Evolutionary conservation across 2,888 invertebrate species (phyloP).

Genomic region (Cotesia congregata): DNA sequence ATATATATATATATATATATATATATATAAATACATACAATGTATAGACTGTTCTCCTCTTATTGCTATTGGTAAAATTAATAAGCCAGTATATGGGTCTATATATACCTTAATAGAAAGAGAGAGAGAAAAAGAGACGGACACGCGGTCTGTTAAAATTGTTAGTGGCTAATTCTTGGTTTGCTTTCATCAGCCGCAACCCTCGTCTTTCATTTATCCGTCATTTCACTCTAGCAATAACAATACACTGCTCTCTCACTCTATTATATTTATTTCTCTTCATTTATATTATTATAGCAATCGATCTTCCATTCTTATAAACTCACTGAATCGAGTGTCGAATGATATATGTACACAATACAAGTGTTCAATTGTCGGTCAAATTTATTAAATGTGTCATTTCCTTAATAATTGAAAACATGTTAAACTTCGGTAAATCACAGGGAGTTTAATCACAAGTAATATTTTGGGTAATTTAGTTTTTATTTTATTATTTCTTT

Average conservation of each 20-base stretch:
- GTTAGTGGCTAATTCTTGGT: slow-evolving; percentile 62
- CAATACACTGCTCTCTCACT: neutral
- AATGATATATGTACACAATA: neutral
- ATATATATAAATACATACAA: neutral
- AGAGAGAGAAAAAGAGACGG: neutral
- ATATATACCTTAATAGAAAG: neutral
- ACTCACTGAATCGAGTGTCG: neutral
- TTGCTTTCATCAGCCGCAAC: slow-evolving; percentile 42
- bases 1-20: neutral
- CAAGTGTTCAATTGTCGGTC: slow-evolving; percentile 25
- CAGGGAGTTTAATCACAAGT: neutral
- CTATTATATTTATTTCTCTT: slow-evolving; percentile 1
- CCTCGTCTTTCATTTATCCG: slow-evolving; percentile 24
- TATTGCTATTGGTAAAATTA: slow-evolving; percentile 64
- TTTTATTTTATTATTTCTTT: neutral
- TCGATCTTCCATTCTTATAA: slow-evolving; percentile 34
- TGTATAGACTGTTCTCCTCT: slow-evolving; percentile 41
- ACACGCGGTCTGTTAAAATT: slow-evolving; percentile 58
- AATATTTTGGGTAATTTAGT: neutral
- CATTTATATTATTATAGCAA: slow-evolving; percentile 20
- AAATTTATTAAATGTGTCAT: slow-evolving; percentile 16
- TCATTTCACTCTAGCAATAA: neutral
- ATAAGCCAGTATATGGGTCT: slow-evolving; percentile 57
- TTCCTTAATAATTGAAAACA: neutral
- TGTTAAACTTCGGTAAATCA: neutral